Evolutionary conservation across 2,113 vertebrate genomes (phyloP).

Genomic region (Gambusia affinis): DNA sequence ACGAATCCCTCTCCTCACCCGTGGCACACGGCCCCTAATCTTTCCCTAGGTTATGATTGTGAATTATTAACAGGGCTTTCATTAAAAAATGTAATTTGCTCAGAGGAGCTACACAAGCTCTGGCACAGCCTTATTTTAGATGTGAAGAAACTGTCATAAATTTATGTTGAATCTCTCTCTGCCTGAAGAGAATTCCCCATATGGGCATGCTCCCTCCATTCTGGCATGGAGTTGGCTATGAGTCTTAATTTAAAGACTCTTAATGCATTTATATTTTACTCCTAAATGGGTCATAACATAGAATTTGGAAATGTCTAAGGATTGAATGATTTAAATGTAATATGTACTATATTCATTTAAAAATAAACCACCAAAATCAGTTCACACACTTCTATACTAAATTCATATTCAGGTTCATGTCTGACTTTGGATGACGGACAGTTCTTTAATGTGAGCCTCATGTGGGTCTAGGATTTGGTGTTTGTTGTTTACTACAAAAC

Average conservation of each 20-base stretch:
- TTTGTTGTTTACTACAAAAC: conserved; percentile 66
- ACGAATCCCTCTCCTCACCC: conserved; percentile 43
- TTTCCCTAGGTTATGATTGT: conserved; percentile 43
- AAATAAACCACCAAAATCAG: background rate
- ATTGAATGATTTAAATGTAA: conserved; percentile 4
- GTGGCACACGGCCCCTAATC: conserved; percentile 41
- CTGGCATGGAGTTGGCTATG: conserved; percentile 39
- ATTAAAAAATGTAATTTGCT: conserved; percentile 59
- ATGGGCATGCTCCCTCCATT: conserved; percentile 49
- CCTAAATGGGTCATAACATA: background rate
- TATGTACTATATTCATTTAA: background rate
- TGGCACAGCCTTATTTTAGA: conserved; percentile 39
- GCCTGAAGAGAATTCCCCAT: conserved; percentile 55
- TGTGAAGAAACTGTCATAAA: conserved; percentile 28
- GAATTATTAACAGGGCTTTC: conserved; percentile 63
- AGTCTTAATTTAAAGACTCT: conserved; percentile 20
- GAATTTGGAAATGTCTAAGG: conserved; percentile 8
- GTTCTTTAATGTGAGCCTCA: conserved; percentile 25
- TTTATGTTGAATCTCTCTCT: conserved; percentile 43
- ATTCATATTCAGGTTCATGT: conserved; percentile 1
- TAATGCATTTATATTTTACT: conserved; percentile 12
- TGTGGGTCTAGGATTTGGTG: conserved; percentile 41
- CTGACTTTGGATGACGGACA: conserved; percentile 46
- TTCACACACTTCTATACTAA: background rate
- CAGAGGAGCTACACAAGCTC: conserved; percentile 40